Conservation (phyloP, 2,797 vertebrate genomes). For the Choloepus didactylus region DNA sequence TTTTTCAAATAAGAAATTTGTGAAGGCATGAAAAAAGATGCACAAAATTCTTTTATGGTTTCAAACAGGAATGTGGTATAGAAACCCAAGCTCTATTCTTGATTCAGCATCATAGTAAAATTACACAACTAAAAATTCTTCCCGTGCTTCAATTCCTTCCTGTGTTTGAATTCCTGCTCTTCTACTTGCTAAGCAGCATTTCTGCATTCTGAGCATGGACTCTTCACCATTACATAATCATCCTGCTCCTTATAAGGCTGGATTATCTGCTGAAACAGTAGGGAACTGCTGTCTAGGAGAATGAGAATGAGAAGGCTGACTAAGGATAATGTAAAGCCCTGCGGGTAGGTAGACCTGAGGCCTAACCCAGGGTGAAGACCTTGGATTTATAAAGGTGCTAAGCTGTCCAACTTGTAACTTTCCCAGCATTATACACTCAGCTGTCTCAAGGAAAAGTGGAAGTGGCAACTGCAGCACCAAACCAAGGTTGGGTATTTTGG, state of each 20-base stretch:
- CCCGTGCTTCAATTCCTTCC: not conserved
- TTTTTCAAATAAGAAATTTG: slow-evolving; percentile 31
- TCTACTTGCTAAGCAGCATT: not conserved
- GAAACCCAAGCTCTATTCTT: not conserved
- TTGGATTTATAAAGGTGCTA: not conserved
- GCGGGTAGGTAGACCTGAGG: not conserved
- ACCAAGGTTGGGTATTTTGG: not conserved
- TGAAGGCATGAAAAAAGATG: not conserved
- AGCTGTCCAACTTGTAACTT: not conserved
- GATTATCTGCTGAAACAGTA: not conserved
- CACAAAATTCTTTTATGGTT: not conserved
- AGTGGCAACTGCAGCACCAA: not conserved
- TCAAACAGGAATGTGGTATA: slow-evolving; percentile 2
- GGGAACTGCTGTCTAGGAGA: not conserved
- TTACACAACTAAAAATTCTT: not conserved
- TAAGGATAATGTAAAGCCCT: not conserved
- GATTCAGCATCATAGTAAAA: not conserved
- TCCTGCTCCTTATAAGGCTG: not conserved
- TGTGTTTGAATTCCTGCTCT: not conserved
- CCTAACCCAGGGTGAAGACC: not conserved
- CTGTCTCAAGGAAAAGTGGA: not conserved
- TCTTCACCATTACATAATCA: not conserved
- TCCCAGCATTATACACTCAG: not conserved
- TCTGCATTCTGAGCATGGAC: not conserved
- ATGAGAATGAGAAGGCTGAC: not conserved